Conservation (phyloP, 2,888 invertebrate species). For the Athripsodes cinereus region DNA sequence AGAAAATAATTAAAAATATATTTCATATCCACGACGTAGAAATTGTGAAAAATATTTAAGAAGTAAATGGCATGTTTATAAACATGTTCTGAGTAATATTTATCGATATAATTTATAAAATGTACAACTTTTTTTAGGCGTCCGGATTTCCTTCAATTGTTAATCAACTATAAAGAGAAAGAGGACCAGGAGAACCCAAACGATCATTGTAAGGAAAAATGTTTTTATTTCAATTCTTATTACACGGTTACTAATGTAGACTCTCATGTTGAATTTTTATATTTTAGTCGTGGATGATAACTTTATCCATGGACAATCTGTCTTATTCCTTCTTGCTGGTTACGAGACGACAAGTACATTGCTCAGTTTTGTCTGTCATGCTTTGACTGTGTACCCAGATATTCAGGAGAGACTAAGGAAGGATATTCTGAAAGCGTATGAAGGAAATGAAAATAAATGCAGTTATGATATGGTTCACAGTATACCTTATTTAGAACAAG, state of each 20-base stretch:
- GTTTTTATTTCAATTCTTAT: neutral
- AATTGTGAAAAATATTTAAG: no score
- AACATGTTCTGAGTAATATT: no score
- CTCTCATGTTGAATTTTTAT: neutral
- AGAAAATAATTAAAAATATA: no score
- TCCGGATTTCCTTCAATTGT: neutral
- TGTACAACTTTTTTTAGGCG: no score
- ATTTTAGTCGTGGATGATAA: conserved; percentile 46
- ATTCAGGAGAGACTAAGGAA: conserved; percentile 43
- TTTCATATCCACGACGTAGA: no score
- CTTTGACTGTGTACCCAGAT: conserved; percentile 44
- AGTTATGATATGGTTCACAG: conserved; percentile 30
- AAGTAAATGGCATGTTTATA: no score
- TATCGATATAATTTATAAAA: no score
- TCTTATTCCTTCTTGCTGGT: conserved; percentile 55
- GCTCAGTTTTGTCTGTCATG: conserved; percentile 50
- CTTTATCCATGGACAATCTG: conserved; percentile 51
- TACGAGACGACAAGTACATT: conserved; percentile 56
- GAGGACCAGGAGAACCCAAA: neutral
- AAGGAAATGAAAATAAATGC: conserved; percentile 34
- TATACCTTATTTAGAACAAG: conserved; percentile 32
- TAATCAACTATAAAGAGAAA: neutral
- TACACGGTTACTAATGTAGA: neutral
- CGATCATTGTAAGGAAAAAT: neutral
- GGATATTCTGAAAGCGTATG: conserved; percentile 39